Evolutionary conservation across 2,113 vertebrate genomes (phyloP).

Genomic region (Epinephelus moara): DNA sequence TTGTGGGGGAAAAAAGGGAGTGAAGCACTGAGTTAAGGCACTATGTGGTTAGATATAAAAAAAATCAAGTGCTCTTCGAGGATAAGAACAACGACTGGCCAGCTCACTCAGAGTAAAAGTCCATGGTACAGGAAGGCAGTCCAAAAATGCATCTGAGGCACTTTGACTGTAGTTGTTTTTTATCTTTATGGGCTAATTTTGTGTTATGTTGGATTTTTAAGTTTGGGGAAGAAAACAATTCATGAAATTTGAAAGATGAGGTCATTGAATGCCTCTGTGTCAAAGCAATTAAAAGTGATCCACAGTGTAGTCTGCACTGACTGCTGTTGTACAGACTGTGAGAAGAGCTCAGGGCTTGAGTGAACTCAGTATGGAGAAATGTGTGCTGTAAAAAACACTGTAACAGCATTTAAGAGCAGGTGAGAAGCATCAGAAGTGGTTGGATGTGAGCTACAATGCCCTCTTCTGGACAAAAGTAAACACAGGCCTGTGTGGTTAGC

Average conservation of each 20-base stretch:
- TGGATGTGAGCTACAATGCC: conserved; percentile 35
- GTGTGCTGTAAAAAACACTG: not conserved
- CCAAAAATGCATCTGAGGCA: too few species aligned
- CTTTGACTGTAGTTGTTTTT: too few species aligned
- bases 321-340: not conserved
- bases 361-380: not conserved
- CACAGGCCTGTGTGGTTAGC: conserved; percentile 1
- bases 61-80: too few species aligned
- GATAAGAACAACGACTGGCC: too few species aligned
- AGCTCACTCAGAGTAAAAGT: too few species aligned
- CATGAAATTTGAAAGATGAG: too few species aligned
- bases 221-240: too few species aligned
- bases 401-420: not conserved
- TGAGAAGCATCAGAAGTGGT: not conserved
- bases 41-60: too few species aligned
- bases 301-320: not conserved
- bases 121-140: too few species aligned
- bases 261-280: not conserved
- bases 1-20: too few species aligned
- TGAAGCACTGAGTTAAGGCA: too few species aligned
- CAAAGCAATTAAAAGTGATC: not conserved
- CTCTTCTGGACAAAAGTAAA: conserved; percentile 54
- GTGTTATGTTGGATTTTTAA: not conserved
- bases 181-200: not conserved
- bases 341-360: too few species aligned